Evolutionary conservation across 1,140 invertebrate species (phyloP).

Genomic region (Coelopa frigida): DNA sequence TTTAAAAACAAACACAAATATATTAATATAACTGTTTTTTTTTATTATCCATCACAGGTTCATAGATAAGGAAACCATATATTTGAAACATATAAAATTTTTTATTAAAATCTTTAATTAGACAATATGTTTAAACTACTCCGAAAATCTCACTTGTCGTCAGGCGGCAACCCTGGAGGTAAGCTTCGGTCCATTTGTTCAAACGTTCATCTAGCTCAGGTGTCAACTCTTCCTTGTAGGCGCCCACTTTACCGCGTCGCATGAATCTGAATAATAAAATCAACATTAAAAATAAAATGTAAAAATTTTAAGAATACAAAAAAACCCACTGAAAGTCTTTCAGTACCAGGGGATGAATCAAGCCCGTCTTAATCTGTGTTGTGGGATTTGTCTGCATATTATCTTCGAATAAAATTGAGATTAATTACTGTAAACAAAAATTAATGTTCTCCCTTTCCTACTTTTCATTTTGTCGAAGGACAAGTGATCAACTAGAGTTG

Average conservation of each 20-base stretch:
- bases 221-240: slow-evolving; percentile 71
- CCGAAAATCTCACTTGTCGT: slow-evolving; percentile 11
- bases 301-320: background rate
- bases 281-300: background rate
- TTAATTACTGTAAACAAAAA: background rate
- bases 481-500: slow-evolving; percentile 50
- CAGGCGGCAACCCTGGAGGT: background rate
- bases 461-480: slow-evolving; percentile 54
- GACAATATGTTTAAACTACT: slow-evolving; percentile 2
- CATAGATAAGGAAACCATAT: too few species aligned
- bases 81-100: too few species aligned
- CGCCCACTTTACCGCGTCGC: slow-evolving; percentile 68
- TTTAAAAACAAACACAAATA: too few species aligned
- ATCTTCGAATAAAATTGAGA: too few species aligned
- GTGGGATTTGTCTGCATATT: background rate
- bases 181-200: slow-evolving; percentile 49
- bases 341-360: too few species aligned
- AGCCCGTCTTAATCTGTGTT: too few species aligned
- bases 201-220: slow-evolving; percentile 57
- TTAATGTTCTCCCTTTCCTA: slow-evolving; percentile 1
- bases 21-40: too few species aligned
- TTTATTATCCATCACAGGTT: too few species aligned
- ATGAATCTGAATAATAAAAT: slow-evolving; percentile 52
- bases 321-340: background rate
- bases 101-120: too few species aligned